Evolutionary conservation across 92 coral and sea anemone genomes (phyloP).

Genomic region (Phymanthus crucifer): DNA sequence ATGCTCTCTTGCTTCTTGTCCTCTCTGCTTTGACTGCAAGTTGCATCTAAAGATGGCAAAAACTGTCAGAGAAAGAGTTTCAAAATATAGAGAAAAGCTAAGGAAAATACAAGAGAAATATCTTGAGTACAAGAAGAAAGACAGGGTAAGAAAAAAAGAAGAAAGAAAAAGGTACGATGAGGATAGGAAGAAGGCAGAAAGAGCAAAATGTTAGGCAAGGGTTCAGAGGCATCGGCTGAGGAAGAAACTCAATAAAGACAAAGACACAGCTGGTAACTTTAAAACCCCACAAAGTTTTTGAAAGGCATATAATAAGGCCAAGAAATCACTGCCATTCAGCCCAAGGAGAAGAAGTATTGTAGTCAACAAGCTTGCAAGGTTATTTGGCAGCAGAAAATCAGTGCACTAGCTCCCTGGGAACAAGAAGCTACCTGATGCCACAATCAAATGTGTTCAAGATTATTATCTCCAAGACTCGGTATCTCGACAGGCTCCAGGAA

Average conservation of each 20-base stretch:
- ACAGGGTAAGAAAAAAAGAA: neutral
- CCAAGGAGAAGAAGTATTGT: neutral
- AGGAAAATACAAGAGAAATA: neutral
- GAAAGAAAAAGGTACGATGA: neutral
- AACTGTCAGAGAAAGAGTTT: neutral
- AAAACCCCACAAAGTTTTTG: conserved; percentile 15
- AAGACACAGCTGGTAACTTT: neutral
- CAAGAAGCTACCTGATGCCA: neutral
- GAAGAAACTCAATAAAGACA: neutral
- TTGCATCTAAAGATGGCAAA: neutral
- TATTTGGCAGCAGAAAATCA: too few species aligned
- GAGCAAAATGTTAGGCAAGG: too few species aligned
- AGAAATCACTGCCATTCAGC: neutral
- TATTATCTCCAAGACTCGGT: conserved; percentile 41
- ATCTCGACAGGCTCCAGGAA: conserved; percentile 51
- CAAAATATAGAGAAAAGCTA: neutral
- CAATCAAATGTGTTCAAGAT: conserved; percentile 26
- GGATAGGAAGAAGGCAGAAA: neutral
- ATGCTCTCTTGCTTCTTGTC: conserved; percentile 4
- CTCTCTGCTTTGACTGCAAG: neutral
- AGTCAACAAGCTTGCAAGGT: neutral
- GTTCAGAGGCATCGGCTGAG: too few species aligned
- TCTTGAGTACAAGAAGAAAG: conserved; percentile 1
- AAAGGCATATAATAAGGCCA: neutral
- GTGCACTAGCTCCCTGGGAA: neutral